Conservation (phyloP, 37 sponge, comb jelly and placozoan species). For the Spongia lamella region DNA sequence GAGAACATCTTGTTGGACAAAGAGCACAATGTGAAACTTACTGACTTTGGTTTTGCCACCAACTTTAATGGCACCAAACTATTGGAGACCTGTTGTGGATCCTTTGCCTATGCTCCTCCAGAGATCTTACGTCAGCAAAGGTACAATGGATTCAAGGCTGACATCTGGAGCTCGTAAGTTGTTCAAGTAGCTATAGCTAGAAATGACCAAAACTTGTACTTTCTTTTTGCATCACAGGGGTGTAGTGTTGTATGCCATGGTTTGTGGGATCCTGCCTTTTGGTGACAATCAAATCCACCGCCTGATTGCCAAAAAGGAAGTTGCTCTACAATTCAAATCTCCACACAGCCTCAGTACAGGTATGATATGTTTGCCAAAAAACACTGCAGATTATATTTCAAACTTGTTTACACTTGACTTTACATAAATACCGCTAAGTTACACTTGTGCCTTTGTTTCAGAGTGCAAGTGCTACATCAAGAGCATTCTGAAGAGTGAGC, state of each 20-base stretch:
- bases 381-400: too few relatives aligned
- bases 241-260: constrained; percentile 90
- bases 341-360: constrained; percentile 25
- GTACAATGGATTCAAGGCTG: constrained; percentile 84
- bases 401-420: too few relatives aligned
- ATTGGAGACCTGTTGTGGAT: constrained; percentile 85
- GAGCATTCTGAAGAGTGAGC: constrained; percentile 11
- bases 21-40: constrained; percentile 74
- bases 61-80: constrained; percentile 4
- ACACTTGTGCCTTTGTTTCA: constrained; percentile 1
- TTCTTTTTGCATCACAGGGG: constrained; percentile 47
- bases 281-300: constrained; percentile 76
- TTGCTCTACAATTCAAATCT: not conserved
- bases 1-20: constrained; percentile 87
- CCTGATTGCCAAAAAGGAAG: constrained; percentile 29
- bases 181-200: too few relatives aligned
- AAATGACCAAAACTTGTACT: not conserved
- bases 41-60: constrained; percentile 91
- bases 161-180: constrained; percentile 86
- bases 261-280: constrained; percentile 87
- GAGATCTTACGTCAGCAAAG: constrained; percentile 72
- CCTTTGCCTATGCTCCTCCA: constrained; percentile 92
- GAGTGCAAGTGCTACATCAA: constrained; percentile 34
- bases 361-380: too few relatives aligned
- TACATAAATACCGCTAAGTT: not conserved